A percentile compares a stretch with the other conserved stretches of the same genome.
phyloP scores from a whole-genome alignment of 2,113 vertebrate genomes.

The Proteles cristata region DNA sequence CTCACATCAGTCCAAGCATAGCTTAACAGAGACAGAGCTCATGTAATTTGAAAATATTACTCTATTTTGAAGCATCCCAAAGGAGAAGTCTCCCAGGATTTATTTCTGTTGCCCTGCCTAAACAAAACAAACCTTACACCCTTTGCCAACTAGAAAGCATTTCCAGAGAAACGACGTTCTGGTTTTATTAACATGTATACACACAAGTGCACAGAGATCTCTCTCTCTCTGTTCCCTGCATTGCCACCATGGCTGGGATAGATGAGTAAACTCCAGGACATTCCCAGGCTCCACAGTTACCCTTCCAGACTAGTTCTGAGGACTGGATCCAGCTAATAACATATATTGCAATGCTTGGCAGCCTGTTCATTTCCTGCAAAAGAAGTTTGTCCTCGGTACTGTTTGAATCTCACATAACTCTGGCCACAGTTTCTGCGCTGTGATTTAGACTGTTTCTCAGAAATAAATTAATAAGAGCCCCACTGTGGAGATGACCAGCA shows the following conservation, averaged over 20 bases:
- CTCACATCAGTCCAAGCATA: constrained; percentile 1
- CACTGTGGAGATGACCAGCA: not conserved
- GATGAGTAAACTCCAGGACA: not conserved
- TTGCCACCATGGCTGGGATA: not conserved
- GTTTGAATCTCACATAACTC: not conserved
- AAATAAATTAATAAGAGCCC: constrained; percentile 44
- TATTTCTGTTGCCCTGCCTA: not conserved
- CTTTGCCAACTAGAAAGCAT: not conserved
- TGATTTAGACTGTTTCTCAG: constrained; percentile 48
- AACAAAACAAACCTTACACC: not conserved
- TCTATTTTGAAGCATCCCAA: not conserved
- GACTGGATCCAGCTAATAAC: not conserved
- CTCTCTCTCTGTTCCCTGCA: not conserved
- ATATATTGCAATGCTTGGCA: not conserved
- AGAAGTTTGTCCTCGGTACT: not conserved
- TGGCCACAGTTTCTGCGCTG: not conserved
- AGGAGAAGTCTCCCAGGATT: not conserved
- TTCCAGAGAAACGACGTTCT: not conserved
- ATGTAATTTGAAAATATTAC: not conserved
- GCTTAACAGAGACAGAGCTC: not conserved
- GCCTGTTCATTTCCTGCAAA: constrained; percentile 32
- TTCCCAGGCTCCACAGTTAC: not conserved
- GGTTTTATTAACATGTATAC: not conserved
- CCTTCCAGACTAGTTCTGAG: not conserved
- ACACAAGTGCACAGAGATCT: fast-evolving